Evolutionary conservation across 1,140 invertebrate species (phyloP).

Genomic region (Eupristina koningsbergeri): DNA sequence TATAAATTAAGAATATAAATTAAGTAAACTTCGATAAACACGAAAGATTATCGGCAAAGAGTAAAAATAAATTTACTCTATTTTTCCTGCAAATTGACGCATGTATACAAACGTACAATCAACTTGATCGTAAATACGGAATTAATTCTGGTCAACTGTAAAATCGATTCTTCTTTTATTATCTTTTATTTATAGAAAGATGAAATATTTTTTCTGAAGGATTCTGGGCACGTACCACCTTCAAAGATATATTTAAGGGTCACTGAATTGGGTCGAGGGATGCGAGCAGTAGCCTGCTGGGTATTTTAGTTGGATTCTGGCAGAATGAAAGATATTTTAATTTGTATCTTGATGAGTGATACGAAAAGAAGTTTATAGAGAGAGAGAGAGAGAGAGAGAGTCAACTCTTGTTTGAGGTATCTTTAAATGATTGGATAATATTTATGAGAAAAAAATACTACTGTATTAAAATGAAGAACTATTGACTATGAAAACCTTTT

Average conservation of each 20-base stretch:
- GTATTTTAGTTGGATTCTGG: not conserved
- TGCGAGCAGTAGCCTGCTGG: not conserved
- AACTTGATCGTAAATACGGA: not conserved
- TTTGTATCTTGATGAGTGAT: not conserved
- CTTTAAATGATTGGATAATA: too few species aligned
- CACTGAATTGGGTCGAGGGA: not conserved
- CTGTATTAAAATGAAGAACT: too few species aligned
- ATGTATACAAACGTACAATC: not conserved
- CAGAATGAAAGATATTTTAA: not conserved
- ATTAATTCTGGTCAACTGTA: constrained; percentile 19
- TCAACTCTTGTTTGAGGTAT: too few species aligned
- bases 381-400: too few species aligned
- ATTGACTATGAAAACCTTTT: too few species aligned
- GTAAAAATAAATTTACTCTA: not conserved
- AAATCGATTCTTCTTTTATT: not conserved
- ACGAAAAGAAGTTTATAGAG: too few species aligned
- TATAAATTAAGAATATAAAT: not conserved
- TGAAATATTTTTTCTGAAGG: not conserved
- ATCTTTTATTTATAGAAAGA: not conserved
- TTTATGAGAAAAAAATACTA: too few species aligned
- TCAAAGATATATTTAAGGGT: not conserved
- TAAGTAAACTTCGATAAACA: not conserved
- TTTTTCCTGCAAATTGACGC: not conserved
- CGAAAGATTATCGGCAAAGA: not conserved
- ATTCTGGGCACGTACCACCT: not conserved